Conservation (phyloP, 2,888 invertebrate genomes). For the Hirtodrosophila duncani region DNA sequence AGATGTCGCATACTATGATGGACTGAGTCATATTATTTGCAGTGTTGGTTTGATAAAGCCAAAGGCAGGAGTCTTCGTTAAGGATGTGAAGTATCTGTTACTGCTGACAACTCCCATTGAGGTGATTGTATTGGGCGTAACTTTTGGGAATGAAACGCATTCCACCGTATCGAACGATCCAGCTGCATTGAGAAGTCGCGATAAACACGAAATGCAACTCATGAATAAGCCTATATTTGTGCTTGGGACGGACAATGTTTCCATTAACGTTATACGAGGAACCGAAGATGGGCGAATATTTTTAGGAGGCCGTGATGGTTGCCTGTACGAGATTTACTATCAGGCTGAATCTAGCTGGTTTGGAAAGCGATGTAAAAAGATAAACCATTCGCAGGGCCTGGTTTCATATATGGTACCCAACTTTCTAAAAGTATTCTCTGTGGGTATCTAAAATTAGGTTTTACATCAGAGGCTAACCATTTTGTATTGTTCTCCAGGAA, state of each 20-base stretch:
- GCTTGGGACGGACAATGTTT: slow-evolving; percentile 92
- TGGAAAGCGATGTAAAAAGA: slow-evolving; percentile 94
- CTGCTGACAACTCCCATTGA: slow-evolving; percentile 96
- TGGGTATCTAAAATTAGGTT: slow-evolving; percentile 19
- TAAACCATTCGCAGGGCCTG: slow-evolving; percentile 94
- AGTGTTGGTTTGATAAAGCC: slow-evolving; percentile 94
- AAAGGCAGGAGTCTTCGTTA: slow-evolving; percentile 91
- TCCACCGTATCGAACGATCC: too few relatives aligned
- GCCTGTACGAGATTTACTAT: slow-evolving; percentile 95
- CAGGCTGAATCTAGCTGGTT: slow-evolving; percentile 96
- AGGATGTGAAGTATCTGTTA: slow-evolving; percentile 92
- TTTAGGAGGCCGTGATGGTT: slow-evolving; percentile 95
- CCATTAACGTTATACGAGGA: slow-evolving; percentile 89
- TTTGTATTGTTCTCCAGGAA: slow-evolving; percentile 82
- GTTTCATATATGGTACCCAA: slow-evolving; percentile 93
- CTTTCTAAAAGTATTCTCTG: slow-evolving; percentile 86
- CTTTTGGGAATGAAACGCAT: slow-evolving; percentile 70
- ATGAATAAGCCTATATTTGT: slow-evolving; percentile 97
- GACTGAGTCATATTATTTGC: slow-evolving; percentile 94
- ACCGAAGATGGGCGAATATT: slow-evolving; percentile 93
- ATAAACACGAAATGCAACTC: slow-evolving; percentile 88
- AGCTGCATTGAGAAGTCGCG: neutral
- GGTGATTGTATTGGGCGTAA: slow-evolving; percentile 82
- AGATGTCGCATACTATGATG: slow-evolving; percentile 98
- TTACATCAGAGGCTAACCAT: neutral